Evolutionary conservation across 2,113 vertebrate species (phyloP), one percentile per base, ranked within the genome.

Genomic region (Cnemophilus loriae): DNA sequence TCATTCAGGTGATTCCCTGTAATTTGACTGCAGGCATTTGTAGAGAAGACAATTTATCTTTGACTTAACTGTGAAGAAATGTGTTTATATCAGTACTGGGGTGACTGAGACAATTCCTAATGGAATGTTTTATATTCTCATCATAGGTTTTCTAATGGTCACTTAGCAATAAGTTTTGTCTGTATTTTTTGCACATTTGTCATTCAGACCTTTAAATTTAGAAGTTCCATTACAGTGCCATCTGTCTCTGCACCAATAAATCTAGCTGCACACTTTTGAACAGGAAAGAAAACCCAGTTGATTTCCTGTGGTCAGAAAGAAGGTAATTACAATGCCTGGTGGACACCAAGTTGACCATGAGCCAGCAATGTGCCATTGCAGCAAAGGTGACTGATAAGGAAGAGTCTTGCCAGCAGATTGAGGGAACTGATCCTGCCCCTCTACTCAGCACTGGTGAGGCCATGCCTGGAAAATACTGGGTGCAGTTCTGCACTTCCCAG

Each of bases 201-300:
- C 68, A 91, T 95, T 92, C 84, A 92, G 26, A 74, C 77, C 49
- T 90, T 96, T 96, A 92, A 59, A 95, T 96, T 94, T 89, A 75
- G 47, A 91, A 87, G 47, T 89, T 91, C 32, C 56, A 55, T 95
- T 97, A 60, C 39, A 80, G 22, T 50, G 24, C 52, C 60, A 23
- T 85, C 90, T 91, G 64, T 95, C 52, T 80, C 57, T 82, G 73
- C 57, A 83, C 44, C 22, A 57, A 10, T 82, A 57, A 77, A 37
- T 24, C 16, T 60, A 61, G 10, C 35, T 91, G 42, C n/a, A 63
- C 49, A 21, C n/a, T 84, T 89, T 4, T 47, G 49, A 93, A 79
- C 49, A 71, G 49, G 67, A 87, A 82, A 76, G 53, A 85, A 74
- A 80, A 92, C 20, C 32, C 39, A 73, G 13, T 53, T 79, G 10